Evolutionary conservation across 2,113 vertebrate genomes (phyloP).

Genomic region (Geococcyx californianus): DNA sequence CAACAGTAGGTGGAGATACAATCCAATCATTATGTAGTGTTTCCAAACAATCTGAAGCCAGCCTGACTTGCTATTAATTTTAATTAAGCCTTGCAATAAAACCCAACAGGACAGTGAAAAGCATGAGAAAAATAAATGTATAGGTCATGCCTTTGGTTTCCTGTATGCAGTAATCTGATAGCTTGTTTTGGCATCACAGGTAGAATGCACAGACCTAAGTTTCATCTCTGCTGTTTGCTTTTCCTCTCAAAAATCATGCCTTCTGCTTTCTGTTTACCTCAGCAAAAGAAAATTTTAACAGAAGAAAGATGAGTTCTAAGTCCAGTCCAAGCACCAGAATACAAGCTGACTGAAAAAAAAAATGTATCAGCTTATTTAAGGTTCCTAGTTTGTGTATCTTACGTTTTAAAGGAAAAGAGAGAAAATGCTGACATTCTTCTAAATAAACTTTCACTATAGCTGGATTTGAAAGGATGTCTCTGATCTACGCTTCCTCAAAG

Average conservation of each 20-base stretch:
- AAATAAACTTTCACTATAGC: background rate
- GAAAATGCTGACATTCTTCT: background rate
- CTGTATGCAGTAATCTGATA: constrained; percentile 12
- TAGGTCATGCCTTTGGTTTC: constrained; percentile 7
- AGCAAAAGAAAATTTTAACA: background rate
- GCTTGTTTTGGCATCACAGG: constrained; percentile 28
- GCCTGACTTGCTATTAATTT: constrained; percentile 48
- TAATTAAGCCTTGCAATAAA: constrained; percentile 57
- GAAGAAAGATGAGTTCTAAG: background rate
- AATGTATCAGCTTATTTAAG: background rate
- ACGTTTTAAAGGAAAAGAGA: background rate
- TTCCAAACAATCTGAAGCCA: constrained; percentile 39
- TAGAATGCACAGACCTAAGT: background rate
- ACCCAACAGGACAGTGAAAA: constrained; percentile 37
- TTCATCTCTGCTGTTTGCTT: constrained; percentile 18
- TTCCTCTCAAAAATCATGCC: background rate
- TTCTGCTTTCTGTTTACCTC: background rate
- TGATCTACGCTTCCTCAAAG: background rate
- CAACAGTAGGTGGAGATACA: constrained; percentile 70
- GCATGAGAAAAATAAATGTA: constrained; percentile 11
- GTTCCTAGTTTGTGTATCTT: background rate
- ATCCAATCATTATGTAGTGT: constrained; percentile 28
- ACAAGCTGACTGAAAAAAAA: background rate
- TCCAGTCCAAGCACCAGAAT: background rate
- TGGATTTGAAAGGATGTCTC: background rate